Evolutionary conservation across 2,113 vertebrate genomes (phyloP).

Genomic region (Gallinago paraguaiae): DNA sequence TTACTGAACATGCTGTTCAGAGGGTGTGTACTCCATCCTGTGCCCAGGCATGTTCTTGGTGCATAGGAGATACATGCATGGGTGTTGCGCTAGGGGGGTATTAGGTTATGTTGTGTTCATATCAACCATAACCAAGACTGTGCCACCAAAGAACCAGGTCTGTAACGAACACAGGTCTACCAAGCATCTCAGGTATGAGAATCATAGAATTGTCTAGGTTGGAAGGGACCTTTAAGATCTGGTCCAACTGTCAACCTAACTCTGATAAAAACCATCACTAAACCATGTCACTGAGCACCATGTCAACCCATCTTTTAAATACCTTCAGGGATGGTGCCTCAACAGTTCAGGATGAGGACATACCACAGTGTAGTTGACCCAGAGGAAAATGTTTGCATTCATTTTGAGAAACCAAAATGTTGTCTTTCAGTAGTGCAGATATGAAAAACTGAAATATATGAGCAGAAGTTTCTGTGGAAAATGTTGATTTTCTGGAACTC

Average conservation of each 20-base stretch:
- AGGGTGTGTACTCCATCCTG: neutral
- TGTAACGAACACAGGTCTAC: neutral
- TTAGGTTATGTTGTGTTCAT: neutral
- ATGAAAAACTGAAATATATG: neutral
- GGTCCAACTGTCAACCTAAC: no score
- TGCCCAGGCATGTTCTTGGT: neutral
- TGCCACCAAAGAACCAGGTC: neutral
- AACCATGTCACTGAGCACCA: no score
- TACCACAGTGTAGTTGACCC: neutral
- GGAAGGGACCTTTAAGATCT: no score
- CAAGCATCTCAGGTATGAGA: neutral
- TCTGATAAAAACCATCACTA: no score
- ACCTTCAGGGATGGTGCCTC: no score
- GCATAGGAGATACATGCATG: neutral
- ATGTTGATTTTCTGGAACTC: neutral
- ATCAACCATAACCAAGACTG: neutral
- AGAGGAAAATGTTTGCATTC: neutral
- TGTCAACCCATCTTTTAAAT: no score
- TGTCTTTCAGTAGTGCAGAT: neutral
- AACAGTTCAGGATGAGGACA: neutral
- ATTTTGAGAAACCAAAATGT: neutral
- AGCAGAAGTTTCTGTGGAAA: neutral
- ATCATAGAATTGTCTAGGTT: no score
- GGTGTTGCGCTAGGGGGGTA: neutral
- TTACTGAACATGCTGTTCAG: neutral